Evolutionary conservation across 2,888 invertebrate species (phyloP).

Genomic region (Cremastinae sp.): DNA sequence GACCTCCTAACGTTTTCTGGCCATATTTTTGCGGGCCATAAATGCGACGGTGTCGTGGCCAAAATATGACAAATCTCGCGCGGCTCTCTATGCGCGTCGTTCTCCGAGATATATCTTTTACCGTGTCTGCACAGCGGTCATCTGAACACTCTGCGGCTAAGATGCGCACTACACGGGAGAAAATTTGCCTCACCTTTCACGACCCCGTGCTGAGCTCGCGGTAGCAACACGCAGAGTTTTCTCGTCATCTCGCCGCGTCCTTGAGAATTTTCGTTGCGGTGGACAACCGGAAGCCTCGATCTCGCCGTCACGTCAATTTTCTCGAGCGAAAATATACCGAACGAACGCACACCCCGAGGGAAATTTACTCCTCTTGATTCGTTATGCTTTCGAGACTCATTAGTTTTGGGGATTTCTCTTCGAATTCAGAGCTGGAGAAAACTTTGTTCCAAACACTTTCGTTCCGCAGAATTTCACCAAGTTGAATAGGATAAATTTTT

Average conservation of each 20-base stretch:
- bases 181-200: constrained; percentile 22
- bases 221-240: constrained; percentile 39
- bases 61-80: constrained; percentile 75
- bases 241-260: constrained; percentile 60
- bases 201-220: constrained; percentile 11
- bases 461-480: not conserved
- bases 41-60: constrained; percentile 76
- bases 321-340: constrained; percentile 41
- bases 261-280: constrained; percentile 66
- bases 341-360: constrained; percentile 23
- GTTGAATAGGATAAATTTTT: not conserved
- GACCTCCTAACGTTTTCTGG: constrained; percentile 77
- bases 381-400: constrained; percentile 27
- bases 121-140: constrained; percentile 4
- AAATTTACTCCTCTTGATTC: constrained; percentile 17
- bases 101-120: constrained; percentile 36
- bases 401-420: not conserved
- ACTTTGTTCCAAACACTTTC: too few species aligned
- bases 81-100: constrained; percentile 23
- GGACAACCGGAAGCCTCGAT: constrained; percentile 62
- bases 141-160: constrained; percentile 19
- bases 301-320: constrained; percentile 67
- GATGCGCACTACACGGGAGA: constrained; percentile 38
- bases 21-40: constrained; percentile 77
- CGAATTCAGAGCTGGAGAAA: not conserved